phyloP scores from a whole-genome alignment of 2,113 vertebrate species.

The Ctenodactylus gundi region DNA sequence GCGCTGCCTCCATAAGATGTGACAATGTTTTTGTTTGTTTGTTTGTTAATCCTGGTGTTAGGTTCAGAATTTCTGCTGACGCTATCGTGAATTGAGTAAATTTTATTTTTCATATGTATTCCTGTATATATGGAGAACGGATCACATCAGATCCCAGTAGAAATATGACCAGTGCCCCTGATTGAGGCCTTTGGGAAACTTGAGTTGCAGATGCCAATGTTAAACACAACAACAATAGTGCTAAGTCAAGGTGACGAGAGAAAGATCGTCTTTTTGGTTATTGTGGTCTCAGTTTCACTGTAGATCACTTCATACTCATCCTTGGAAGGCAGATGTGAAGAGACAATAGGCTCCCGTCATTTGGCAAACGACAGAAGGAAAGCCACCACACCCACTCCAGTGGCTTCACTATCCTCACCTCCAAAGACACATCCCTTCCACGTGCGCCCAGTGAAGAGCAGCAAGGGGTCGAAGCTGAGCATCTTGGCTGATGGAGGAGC shows the following conservation, averaged over 20 bases:
- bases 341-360: background rate
- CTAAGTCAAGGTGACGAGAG: background rate
- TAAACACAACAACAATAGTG: background rate
- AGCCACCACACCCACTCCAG: background rate
- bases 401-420: conserved; percentile 76
- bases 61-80: background rate
- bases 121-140: background rate
- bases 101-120: background rate
- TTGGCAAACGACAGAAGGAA: background rate
- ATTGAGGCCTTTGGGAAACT: background rate
- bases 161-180: background rate
- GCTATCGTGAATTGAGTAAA: background rate
- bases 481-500: conserved; percentile 79
- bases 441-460: conserved; percentile 86
- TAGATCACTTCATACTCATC: background rate
- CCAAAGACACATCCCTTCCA: conserved; percentile 89
- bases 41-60: background rate
- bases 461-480: conserved; percentile 80
- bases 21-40: background rate
- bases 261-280: background rate
- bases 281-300: background rate
- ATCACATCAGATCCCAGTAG: background rate
- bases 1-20: background rate
- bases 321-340: background rate
- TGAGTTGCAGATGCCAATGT: background rate